Base-by-base conservation (phyloP, 2,888 invertebrate genomes). In the Alcis repandata region DNA sequence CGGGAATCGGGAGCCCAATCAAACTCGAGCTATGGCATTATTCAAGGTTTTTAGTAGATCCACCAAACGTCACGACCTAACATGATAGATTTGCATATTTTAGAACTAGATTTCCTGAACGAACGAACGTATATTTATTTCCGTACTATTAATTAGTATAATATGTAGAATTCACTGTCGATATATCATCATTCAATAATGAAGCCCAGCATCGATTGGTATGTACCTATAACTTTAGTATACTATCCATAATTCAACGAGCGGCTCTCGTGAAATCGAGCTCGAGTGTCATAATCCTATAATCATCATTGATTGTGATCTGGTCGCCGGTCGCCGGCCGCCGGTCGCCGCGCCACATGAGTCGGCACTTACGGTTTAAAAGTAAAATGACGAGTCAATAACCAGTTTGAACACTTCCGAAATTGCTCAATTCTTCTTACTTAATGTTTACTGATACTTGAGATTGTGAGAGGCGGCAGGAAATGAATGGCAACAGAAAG, bases 321-420 rank as follows among this genome's bases (percentile, higher is more conserved):
- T n/a, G n/a, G n/a, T 15, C 20, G 43, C 27, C 36, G 46, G 27
- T 48, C 19, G 36, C 40, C 36, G 45, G n/a, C 22, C 20, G 43
- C 27, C 36, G 46, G 27, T 48, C 19, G 36, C 40, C 36, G 45
- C 19, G 13, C 41, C 32, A 9, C 53, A 54, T 54, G 63, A 59
- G 10, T 64, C 41, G 43, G 17, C 64, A 59, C 1, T 51, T 46
- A 58, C 36, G 45, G 51, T 56, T 56, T 41, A 63, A 53, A 67
- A 61, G 63, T 61, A 56, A 59, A 51, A 63, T 49, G 62, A 62
- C 57, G 45, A 51, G 43, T 59, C 64, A 54, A 58, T 22, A 59
- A 59, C 64, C 59, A 38, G 64, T 59, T 56, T 33, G 19, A 52
- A 53, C 56, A 54, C 63, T 69, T 67, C 63, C 69, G 61, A 67